phyloP scores from a whole-genome alignment of 2,113 vertebrate species.

The Ornithorhynchus anatinus region DNA sequence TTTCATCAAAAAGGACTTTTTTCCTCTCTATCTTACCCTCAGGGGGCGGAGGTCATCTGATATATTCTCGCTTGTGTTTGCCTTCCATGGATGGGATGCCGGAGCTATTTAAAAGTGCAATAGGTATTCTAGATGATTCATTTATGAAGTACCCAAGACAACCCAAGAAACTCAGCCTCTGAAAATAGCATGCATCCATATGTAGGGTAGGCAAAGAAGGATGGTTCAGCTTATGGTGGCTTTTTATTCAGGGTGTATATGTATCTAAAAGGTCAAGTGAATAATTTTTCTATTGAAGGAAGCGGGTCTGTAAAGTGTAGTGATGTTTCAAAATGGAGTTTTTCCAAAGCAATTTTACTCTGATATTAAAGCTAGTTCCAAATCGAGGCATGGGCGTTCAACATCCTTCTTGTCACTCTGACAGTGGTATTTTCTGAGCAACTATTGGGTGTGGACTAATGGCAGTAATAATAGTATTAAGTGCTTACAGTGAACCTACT shows the following conservation, averaged over 20 bases:
- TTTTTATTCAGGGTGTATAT: slow-evolving; percentile 27
- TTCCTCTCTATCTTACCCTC: slow-evolving; percentile 13
- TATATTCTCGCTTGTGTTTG: slow-evolving; percentile 1
- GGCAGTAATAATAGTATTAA: background rate
- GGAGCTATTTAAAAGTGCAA: background rate
- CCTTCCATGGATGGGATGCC: background rate
- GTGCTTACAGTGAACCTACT: no score
- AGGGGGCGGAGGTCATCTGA: background rate
- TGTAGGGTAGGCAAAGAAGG: background rate
- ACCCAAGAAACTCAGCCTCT: slow-evolving; percentile 2
- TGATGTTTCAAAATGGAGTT: background rate
- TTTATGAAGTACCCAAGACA: background rate
- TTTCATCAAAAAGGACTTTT: slow-evolving; percentile 46
- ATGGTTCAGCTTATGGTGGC: background rate
- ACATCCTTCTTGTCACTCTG: no score
- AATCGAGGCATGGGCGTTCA: no score
- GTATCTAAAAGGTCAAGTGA: background rate
- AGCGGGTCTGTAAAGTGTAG: no score
- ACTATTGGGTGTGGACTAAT: background rate
- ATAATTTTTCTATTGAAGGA: background rate
- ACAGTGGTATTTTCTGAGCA: no score
- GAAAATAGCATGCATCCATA: background rate
- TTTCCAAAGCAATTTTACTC: background rate
- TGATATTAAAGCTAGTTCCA: no score
- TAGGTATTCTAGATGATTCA: slow-evolving; percentile 4